These are phyloP conservation scores for Porites evermanni DNA, from an alignment of 92 coral and sea anemone genomes.

Conservation along the genomic window DNA sequence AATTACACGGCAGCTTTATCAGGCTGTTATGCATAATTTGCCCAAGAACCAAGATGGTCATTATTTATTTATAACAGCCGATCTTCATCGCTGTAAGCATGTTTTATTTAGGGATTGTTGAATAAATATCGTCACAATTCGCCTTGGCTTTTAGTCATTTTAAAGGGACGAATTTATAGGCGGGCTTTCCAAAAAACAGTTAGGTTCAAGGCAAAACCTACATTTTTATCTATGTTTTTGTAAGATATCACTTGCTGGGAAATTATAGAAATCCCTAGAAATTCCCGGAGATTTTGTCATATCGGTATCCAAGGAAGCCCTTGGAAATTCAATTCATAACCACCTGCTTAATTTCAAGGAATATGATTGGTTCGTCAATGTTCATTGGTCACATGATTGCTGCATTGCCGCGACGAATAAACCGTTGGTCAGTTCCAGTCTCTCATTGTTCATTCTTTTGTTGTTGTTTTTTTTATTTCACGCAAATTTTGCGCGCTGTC, in stretches of 20 bases:
- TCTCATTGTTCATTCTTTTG: neutral
- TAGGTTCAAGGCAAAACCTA: neutral
- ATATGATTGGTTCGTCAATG: slow-evolving; percentile 14
- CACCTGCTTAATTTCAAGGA: slow-evolving; percentile 34
- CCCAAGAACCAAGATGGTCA: slow-evolving; percentile 22
- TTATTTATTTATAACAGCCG: slow-evolving; percentile 47
- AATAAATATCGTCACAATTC: neutral
- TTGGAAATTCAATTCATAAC: neutral
- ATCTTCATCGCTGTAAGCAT: slow-evolving; percentile 15
- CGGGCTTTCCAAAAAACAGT: neutral
- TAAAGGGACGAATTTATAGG: neutral
- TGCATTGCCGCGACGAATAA: neutral
- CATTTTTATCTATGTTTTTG: neutral
- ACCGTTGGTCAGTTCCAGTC: neutral
- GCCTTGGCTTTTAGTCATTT: neutral
- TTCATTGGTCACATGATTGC: neutral
- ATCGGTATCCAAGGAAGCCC: slow-evolving; percentile 14
- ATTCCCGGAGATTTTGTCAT: slow-evolving; percentile 13
- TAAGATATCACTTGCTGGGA: neutral
- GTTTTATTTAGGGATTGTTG: slow-evolving; percentile 25
- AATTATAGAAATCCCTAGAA: neutral
- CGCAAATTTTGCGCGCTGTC: too few relatives aligned
- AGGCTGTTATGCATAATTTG: slow-evolving; percentile 44
- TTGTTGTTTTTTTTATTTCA: too few relatives aligned
- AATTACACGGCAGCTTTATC: neutral